These are phyloP conservation scores for Drosophila pseudoobscura DNA, from an alignment of 1,140 invertebrate species.

Conservation along the genomic window DNA sequence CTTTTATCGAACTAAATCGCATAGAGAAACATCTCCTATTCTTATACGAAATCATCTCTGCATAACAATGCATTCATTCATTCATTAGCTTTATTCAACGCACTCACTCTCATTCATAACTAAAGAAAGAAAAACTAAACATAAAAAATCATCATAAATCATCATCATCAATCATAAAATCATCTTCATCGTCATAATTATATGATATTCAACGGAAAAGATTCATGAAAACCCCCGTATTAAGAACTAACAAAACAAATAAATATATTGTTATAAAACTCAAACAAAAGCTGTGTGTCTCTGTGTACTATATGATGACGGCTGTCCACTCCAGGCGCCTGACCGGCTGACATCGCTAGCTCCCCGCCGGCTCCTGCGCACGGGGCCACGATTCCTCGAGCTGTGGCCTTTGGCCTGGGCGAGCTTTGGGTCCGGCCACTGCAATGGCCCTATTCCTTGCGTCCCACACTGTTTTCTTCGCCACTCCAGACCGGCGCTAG, in stretches of 20 bases:
- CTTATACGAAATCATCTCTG: constrained; percentile 43
- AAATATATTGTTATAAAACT: constrained; percentile 79
- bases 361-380: too few relatives aligned
- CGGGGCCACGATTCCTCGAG: too few relatives aligned
- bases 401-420: too few relatives aligned
- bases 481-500: too few relatives aligned
- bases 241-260: constrained; percentile 56
- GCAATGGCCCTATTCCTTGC: too few relatives aligned
- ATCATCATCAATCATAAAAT: too few relatives aligned
- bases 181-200: not conserved
- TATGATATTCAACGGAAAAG: constrained; percentile 22
- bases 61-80: constrained; percentile 20
- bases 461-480: too few relatives aligned
- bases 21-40: constrained; percentile 47
- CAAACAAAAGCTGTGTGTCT: not conserved
- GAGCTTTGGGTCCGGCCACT: too few relatives aligned
- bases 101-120: constrained; percentile 25
- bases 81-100: constrained; percentile 51
- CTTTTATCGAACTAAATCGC: constrained; percentile 54
- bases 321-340: too few relatives aligned
- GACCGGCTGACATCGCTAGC: too few relatives aligned
- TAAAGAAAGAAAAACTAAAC: constrained; percentile 1
- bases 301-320: too few relatives aligned
- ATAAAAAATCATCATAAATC: too few relatives aligned
- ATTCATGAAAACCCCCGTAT: constrained; percentile 28